Base-by-base conservation (phyloP, 1,140 invertebrate genomes). In the Chrysopa pallens region DNA sequence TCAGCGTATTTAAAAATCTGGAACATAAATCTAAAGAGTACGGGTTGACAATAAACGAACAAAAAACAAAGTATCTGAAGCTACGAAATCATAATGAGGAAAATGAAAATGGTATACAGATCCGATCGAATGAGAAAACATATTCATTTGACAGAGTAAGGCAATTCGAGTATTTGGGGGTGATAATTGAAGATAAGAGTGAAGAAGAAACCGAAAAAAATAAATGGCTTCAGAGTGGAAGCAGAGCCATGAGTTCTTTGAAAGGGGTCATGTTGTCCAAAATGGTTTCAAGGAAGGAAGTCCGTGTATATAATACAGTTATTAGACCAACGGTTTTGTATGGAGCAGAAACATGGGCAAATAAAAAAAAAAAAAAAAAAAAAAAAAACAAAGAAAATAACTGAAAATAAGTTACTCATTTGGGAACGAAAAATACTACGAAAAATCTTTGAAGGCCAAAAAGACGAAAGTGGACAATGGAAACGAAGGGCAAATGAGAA, bases 121-220 rank as follows among this genome's bases (percentile, higher is more conserved):
- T 4, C 0, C 23, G 13, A 31, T 4, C 17, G 17, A 23, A 2
- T 5, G 17, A 23, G 5, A 23, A 23, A 23, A 5, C 17, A 23
- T 23, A 23, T 23, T 2, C 27, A 12, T 42, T 42, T 14, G 4
- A 45, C 29, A 29, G 11, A 27, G 42, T 45, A 6, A 17, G 29
- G 4, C 12, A 39, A 8, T 42, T 47, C 11, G 36, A 29, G 4
- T 45, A 45, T 23, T 17, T 45, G n/a, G 44, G n/a, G 44, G 35
- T 42, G 9, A 45, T 35, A 33, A 14, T 17, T 12, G 29, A 36
- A 8, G 42, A 45, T 28, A 39, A 35, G 12, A 15, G 17, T n/a
- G 14, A 11, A 11, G 39, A 41, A 9, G 36, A 42, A 31, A 13
- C 36, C 11, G 17, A 38, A 39, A 35, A 35, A 1, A 36, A n/a